A percentile compares a stretch with the other conserved stretches of the same genome.
phyloP scores from a whole-genome alignment of 2,113 vertebrate species.

The Callocephalon fimbriatum region DNA sequence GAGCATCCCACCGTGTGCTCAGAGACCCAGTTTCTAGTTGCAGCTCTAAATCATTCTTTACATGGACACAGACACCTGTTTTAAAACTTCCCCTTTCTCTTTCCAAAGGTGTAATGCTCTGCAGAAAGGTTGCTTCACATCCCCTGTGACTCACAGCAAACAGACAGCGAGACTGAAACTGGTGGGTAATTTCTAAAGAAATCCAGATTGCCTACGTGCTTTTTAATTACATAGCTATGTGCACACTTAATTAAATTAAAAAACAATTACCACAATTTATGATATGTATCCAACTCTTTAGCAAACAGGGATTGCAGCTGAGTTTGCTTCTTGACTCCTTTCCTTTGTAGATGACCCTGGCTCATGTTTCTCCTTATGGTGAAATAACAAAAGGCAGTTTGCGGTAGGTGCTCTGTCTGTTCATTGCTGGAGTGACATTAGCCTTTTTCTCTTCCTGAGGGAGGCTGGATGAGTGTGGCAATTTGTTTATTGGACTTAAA shows the following conservation, averaged over 20 bases:
- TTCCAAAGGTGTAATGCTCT: neutral
- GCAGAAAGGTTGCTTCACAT: neutral
- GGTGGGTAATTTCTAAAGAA: neutral
- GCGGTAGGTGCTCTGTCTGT: neutral
- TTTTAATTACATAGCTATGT: neutral
- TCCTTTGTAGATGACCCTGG: neutral
- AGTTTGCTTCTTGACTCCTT: neutral
- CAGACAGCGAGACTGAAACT: neutral
- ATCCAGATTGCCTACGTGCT: neutral
- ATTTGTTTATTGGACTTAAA: neutral
- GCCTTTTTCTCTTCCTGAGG: neutral
- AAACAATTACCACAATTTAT: slow-evolving; percentile 16
- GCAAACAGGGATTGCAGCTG: neutral
- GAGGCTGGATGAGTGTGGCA: neutral
- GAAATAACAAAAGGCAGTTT: neutral
- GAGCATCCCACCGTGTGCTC: rapidly evolving
- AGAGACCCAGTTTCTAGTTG: neutral
- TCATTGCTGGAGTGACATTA: neutral
- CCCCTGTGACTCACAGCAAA: neutral
- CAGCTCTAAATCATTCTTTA: neutral
- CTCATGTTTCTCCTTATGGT: neutral
- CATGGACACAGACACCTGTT: neutral
- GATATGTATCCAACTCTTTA: neutral
- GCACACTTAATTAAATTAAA: slow-evolving; percentile 13
- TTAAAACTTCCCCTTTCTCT: neutral